Evolutionary conservation across 2,113 vertebrate genomes (phyloP), one percentile per base, ranked within the genome.

Genomic region (Jaculus jaculus): DNA sequence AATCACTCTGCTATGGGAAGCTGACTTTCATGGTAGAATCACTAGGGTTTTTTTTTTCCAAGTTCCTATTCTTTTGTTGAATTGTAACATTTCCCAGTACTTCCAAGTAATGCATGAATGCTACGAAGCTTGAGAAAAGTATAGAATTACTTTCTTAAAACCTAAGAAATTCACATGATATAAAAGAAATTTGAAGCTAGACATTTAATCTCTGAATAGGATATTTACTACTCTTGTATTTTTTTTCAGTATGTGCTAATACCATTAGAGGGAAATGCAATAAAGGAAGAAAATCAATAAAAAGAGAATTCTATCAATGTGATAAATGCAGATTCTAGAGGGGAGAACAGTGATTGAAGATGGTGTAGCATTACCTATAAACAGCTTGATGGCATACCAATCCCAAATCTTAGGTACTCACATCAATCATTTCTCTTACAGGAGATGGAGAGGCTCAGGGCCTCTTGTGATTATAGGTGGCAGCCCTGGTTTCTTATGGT

Each of bases 181-280:
- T 95, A 54, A 90, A 93, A n/a, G 34, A 47, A 12, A 87, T 65
- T 69, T 87, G 34, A 88, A 85, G 39, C 2, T 23, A 75, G 28
- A 1, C 21, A 39, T 87, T 16, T 84, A 30, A 73, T 34, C 6
- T 82, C 73, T 79, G 21, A 82, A 34, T 3, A 42, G 39, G 23
- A 32, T 73, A 54, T 74, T 94, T 93, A 42, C 20, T 71, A 32
- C 26, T 18, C 1, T 63, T 87, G 68, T 60, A 63, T 24, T 83
- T 30, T 63, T 26, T 95, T 96, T 91, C n/a, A 85, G 74, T 94
- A 87, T 72, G 12, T 87, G 51, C 54, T 28, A 18, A 47, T n/a
- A 63, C 3, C 15, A 51, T 63, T 87, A 83, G 7, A 73, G 30
- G 10, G 18, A 54, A 93, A 81, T 23, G 42, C 15, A 80, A n/a